phyloP scores from a whole-genome alignment of 2,113 vertebrate genomes.

The Atherinomorus stipes region DNA sequence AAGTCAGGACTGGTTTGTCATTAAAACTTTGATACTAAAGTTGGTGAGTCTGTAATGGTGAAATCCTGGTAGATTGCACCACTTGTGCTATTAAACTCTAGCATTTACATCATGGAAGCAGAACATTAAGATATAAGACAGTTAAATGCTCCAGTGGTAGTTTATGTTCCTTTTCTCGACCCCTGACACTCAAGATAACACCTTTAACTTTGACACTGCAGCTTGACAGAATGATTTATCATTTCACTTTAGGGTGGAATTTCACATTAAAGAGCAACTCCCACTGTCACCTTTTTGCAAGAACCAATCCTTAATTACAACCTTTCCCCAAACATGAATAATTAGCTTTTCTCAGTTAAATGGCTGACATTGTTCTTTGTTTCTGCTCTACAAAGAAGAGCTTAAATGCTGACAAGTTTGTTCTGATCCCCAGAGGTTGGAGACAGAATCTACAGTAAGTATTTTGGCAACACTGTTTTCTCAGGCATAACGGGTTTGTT shows the following conservation, averaged over 20 bases:
- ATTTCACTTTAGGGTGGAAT: slow-evolving; percentile 9
- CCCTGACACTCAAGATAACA: background rate
- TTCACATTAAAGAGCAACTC: background rate
- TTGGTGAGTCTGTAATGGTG: no score
- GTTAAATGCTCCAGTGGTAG: background rate
- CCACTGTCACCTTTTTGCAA: background rate
- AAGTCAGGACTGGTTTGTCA: no score
- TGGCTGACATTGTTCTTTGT: slow-evolving; percentile 59
- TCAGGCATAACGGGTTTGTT: slow-evolving; percentile 53
- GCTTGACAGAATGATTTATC: slow-evolving; percentile 12
- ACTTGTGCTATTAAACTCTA: background rate
- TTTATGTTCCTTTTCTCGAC: background rate
- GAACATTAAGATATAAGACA: background rate
- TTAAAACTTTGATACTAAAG: no score
- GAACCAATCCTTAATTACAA: slow-evolving; percentile 34
- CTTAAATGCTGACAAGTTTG: slow-evolving; percentile 53
- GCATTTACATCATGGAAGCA: background rate
- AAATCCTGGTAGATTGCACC: background rate
- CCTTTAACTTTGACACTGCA: background rate
- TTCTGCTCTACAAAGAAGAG: slow-evolving; percentile 24
- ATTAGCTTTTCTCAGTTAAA: slow-evolving; percentile 31
- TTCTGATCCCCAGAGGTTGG: slow-evolving; percentile 60
- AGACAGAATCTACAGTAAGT: slow-evolving; percentile 45
- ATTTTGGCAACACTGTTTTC: slow-evolving; percentile 54
- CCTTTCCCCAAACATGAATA: slow-evolving; percentile 18